A percentile compares a stretch with the other conserved stretches of the same genome.
These are phyloP conservation scores for Tiliacea aurago DNA, from an alignment of 2,888 invertebrate genomes.

Conservation along the genomic window DNA sequence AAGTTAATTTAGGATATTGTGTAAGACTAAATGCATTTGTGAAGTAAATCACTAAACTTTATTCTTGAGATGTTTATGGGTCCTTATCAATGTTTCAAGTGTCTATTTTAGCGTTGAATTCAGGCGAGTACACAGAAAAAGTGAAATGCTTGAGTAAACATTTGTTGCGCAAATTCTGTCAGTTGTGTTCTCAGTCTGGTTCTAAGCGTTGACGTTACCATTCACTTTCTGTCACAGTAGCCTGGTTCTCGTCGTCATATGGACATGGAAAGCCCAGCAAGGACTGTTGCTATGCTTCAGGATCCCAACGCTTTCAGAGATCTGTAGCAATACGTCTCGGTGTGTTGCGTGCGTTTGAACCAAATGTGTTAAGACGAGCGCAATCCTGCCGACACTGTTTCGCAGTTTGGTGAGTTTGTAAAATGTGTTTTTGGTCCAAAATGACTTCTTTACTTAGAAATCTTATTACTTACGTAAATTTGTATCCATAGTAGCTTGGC, in stretches of 20 bases:
- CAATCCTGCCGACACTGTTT: not conserved
- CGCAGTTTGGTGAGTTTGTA: not conserved
- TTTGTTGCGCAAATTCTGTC: not conserved
- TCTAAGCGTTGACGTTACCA: not conserved
- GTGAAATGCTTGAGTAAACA: not conserved
- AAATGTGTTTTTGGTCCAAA: not conserved
- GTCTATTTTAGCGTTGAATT: not conserved
- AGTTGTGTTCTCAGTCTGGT: not conserved
- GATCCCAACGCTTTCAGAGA: not conserved
- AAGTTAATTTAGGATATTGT: not conserved
- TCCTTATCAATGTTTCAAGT: not conserved
- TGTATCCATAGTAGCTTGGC: conserved; percentile 40
- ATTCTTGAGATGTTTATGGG: not conserved
- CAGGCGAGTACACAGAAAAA: not conserved
- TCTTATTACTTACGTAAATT: conserved; percentile 47
- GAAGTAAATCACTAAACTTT: not conserved
- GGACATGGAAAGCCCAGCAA: not conserved
- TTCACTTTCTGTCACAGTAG: not conserved
- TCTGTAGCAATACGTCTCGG: not conserved
- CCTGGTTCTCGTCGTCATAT: not conserved
- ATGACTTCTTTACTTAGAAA: not conserved
- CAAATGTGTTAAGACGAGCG: not conserved
- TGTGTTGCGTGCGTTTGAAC: not conserved
- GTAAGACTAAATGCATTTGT: not conserved
- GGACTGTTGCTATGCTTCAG: not conserved